Conservation (phyloP, 2,888 invertebrate genomes). For the Drosophila mayaguana region DNA sequence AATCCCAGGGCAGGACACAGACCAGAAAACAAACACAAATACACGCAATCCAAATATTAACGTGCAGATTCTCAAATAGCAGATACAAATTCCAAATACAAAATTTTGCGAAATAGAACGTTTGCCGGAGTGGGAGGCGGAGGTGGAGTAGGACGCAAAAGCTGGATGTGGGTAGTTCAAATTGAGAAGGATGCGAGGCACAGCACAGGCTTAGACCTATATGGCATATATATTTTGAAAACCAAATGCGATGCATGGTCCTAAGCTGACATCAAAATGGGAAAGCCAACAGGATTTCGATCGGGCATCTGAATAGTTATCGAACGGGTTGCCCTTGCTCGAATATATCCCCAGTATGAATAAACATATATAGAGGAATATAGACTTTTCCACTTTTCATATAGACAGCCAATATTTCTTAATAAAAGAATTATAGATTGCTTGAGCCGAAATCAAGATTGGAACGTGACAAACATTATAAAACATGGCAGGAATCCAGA, state of each 20-base stretch:
- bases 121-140: not conserved
- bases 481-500: not conserved
- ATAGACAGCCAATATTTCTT: not conserved
- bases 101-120: slow-evolving; percentile 31
- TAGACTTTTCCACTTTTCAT: not conserved
- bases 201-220: slow-evolving; percentile 35
- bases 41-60: slow-evolving; percentile 76
- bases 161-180: not conserved
- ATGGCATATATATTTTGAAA: slow-evolving; percentile 24
- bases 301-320: slow-evolving; percentile 41
- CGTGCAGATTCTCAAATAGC: slow-evolving; percentile 51
- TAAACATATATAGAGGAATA: not conserved
- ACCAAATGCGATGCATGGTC: slow-evolving; percentile 39
- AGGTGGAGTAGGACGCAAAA: not conserved
- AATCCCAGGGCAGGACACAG: slow-evolving; percentile 43
- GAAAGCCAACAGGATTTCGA: slow-evolving; percentile 51
- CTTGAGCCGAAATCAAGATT: not conserved
- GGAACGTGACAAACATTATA: not conserved
- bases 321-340: not conserved
- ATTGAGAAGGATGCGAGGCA: slow-evolving; percentile 36
- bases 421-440: not conserved
- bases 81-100: slow-evolving; percentile 61
- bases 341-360: not conserved
- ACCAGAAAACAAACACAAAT: slow-evolving; percentile 72
- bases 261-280: slow-evolving; percentile 51